Percentiles rank a stretch among this genome's conserved stretches.
Conservation (phyloP, 2,888 invertebrate species). For the Cylindroiulus punctatus region DNA sequence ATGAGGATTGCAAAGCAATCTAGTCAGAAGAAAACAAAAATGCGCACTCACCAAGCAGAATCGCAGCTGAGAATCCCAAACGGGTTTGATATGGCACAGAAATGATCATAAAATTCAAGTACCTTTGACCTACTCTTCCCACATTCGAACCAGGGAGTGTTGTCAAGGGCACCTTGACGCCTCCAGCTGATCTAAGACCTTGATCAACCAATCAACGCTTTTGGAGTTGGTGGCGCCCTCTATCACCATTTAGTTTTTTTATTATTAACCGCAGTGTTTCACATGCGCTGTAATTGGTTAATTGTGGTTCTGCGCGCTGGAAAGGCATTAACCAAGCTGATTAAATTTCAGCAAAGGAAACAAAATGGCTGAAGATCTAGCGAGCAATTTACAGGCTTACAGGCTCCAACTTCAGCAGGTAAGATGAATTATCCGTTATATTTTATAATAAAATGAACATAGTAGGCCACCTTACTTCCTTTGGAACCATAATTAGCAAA, state of each 20-base stretch:
- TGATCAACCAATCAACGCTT: too few relatives aligned
- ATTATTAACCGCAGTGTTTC: too few relatives aligned
- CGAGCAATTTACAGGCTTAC: conserved; percentile 51
- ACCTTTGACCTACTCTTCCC: too few relatives aligned
- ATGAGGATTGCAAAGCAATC: too few relatives aligned
- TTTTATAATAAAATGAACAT: neutral
- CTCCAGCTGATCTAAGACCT: neutral
- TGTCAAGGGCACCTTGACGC: neutral
- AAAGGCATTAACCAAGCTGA: too few relatives aligned
- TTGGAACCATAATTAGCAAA: neutral
- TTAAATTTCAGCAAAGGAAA: neutral
- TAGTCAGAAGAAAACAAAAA: too few relatives aligned
- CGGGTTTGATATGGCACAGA: neutral
- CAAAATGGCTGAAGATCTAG: conserved; percentile 53
- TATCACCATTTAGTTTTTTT: neutral
- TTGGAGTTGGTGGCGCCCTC: neutral
- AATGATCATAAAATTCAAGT: neutral
- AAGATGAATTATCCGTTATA: neutral
- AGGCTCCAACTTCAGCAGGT: conserved; percentile 56
- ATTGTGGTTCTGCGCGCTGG: too few relatives aligned
- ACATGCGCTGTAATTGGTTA: too few relatives aligned
- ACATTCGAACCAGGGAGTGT: too few relatives aligned
- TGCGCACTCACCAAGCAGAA: neutral
- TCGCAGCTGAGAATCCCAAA: neutral
- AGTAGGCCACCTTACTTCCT: neutral